Evolutionary conservation across 1,140 invertebrate genomes (phyloP), one percentile per base, ranked within the genome.

Genomic region (Lithobius niger): DNA sequence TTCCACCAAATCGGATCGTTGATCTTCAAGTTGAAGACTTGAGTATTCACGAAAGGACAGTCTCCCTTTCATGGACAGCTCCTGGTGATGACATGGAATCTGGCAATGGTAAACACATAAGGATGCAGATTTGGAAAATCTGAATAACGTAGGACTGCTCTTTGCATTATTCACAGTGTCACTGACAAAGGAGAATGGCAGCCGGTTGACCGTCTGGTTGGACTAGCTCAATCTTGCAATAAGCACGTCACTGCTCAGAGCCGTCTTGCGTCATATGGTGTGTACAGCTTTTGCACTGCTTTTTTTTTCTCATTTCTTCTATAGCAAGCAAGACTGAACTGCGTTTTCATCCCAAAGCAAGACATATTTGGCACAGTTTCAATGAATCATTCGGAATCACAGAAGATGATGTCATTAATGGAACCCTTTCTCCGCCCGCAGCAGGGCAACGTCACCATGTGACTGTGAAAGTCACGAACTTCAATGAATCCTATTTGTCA

Each of bases 71-170:
- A 45, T 60, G 59, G 19, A 60, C 57, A 13, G 28, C 49, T n/a
- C 53, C 59, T 1, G 57, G 57, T 15, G 54, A 60, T 55, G 59
- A 60, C 50, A 3, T 59, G 21, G 50, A 59, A 21, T 42, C 24
- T 19, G 59, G 57, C 2, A 27, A 56, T n/a, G 57, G 44, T 47
- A 47, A 10, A 21, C 44, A n/a, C n/a, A n/a, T n/a, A n/a, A n/a
- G n/a, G n/a, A n/a, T n/a, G n/a, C n/a, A n/a, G n/a, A n/a, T n/a
- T n/a, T n/a, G n/a, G n/a, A n/a, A n/a, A n/a, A n/a, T n/a, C n/a
- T n/a, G n/a, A n/a, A n/a, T n/a, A n/a, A n/a, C n/a, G n/a, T n/a
- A n/a, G n/a, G n/a, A n/a, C n/a, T n/a, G n/a, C n/a, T n/a, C n/a
- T n/a, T n/a, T n/a, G n/a, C n/a, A n/a, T n/a, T n/a, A n/a, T n/a